These are phyloP conservation scores for Callinectes sapidus DNA, from an alignment of 2,888 invertebrate species.

Conservation along the genomic window DNA sequence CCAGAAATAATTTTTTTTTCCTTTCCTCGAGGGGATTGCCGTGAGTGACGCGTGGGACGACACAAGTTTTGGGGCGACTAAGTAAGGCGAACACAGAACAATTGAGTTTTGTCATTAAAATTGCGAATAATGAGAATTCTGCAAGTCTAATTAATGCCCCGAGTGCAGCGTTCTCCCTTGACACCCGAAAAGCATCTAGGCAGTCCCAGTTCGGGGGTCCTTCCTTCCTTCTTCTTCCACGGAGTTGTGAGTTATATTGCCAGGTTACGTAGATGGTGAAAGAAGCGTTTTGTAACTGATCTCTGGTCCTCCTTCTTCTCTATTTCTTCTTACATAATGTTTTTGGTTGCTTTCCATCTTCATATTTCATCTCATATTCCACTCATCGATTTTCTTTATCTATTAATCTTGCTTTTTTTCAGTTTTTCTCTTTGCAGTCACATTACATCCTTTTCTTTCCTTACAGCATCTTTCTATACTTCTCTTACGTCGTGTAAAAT, in stretches of 20 bases:
- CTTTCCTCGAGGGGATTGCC: background rate
- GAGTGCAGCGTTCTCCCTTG: background rate
- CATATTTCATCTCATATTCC: no score
- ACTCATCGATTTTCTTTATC: no score
- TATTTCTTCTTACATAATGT: background rate
- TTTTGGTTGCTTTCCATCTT: background rate
- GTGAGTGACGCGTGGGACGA: background rate
- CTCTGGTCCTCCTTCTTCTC: background rate
- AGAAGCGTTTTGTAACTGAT: no score
- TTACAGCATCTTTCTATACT: no score
- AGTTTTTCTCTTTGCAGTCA: no score
- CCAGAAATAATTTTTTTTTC: background rate
- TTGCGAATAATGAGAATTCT: background rate
- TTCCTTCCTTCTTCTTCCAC: background rate
- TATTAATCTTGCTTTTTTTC: no score
- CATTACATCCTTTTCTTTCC: no score
- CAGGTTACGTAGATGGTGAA: no score
- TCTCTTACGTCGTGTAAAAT: no score
- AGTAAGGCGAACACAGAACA: background rate
- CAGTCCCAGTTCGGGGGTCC: background rate
- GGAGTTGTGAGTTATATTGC: no score
- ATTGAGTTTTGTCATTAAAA: background rate
- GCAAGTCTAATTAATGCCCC: background rate
- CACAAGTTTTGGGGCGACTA: background rate
- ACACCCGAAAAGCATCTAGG: no score